A percentile compares a stretch with the other conserved stretches of the same genome.
These are phyloP conservation scores for Oscheius sp. DNA, from an alignment of 2,888 invertebrate genomes.

Conservation along the genomic window DNA sequence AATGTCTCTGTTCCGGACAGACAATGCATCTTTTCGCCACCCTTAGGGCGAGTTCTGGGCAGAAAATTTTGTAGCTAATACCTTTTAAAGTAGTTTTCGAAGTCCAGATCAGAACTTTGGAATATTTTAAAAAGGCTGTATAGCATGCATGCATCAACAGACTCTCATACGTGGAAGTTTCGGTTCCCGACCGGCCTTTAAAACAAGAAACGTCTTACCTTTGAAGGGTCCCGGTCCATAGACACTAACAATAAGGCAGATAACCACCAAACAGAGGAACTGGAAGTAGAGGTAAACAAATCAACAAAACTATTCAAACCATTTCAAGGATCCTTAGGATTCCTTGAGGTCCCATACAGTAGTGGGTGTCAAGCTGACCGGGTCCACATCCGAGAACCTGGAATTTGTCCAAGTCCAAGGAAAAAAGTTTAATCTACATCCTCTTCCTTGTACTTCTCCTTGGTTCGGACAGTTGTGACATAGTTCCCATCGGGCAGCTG, in stretches of 20 bases:
- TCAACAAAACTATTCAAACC: constrained; percentile 48
- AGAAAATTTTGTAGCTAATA: too few relatives aligned
- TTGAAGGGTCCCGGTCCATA: constrained; percentile 73
- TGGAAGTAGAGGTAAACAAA: constrained; percentile 39
- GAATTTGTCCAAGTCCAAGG: background rate
- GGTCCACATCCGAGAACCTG: constrained; percentile 58
- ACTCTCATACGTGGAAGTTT: background rate
- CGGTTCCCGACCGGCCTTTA: background rate
- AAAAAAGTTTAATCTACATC: constrained; percentile 31
- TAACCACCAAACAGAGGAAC: constrained; percentile 63
- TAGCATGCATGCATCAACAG: too few relatives aligned
- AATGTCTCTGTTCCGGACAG: too few relatives aligned
- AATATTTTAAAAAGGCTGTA: too few relatives aligned
- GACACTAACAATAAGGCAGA: constrained; percentile 67
- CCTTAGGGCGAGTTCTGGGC: too few relatives aligned
- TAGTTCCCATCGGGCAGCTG: constrained; percentile 69
- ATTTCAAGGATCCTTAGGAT: constrained; percentile 67
- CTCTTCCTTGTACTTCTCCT: constrained; percentile 60
- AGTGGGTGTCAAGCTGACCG: constrained; percentile 65
- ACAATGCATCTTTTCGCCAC: too few relatives aligned
- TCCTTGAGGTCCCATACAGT: constrained; percentile 66
- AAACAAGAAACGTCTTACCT: constrained; percentile 36
- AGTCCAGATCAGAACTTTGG: too few relatives aligned
- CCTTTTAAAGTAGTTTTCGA: too few relatives aligned
- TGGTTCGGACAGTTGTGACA: constrained; percentile 61